Evolutionary conservation across 2,888 invertebrate genomes (phyloP).

Genomic region (Coecobrya sp.): DNA sequence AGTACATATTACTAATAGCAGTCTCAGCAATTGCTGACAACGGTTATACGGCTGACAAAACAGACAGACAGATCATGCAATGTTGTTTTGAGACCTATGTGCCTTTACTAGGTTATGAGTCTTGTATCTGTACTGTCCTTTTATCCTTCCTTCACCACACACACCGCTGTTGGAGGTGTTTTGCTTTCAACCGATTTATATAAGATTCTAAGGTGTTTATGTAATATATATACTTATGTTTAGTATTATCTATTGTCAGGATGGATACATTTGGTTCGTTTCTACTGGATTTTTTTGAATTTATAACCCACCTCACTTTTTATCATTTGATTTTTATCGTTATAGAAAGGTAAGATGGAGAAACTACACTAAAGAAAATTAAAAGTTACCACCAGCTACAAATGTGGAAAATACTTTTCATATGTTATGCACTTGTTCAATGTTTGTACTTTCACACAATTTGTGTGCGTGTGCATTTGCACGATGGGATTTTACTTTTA

Average conservation of each 20-base stretch:
- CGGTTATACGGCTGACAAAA: slow-evolving; percentile 70
- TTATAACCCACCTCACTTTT: too few relatives aligned
- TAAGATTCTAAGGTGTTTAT: neutral
- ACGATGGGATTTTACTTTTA: slow-evolving; percentile 26
- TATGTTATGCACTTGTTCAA: too few relatives aligned
- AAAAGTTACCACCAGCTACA: neutral
- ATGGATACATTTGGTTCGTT: slow-evolving; percentile 5
- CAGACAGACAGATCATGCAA: slow-evolving; percentile 74
- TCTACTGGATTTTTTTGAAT: neutral
- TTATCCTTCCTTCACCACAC: neutral
- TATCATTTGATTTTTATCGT: too few relatives aligned
- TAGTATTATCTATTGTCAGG: slow-evolving; percentile 34
- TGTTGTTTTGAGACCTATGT: slow-evolving; percentile 29
- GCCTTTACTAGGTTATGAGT: neutral
- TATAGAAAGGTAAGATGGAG: too few relatives aligned
- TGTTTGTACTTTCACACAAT: neutral
- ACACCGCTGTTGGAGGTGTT: slow-evolving; percentile 9
- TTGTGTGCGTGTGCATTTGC: neutral
- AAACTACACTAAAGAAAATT: too few relatives aligned
- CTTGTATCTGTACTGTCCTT: neutral
- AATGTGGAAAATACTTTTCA: too few relatives aligned
- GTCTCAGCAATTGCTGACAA: slow-evolving; percentile 74
- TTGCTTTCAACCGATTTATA: slow-evolving; percentile 32
- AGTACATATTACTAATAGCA: slow-evolving; percentile 43
- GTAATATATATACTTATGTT: slow-evolving; percentile 19